phyloP scores from a whole-genome alignment of 2,888 invertebrate genomes.

The Morpho helenor region DNA sequence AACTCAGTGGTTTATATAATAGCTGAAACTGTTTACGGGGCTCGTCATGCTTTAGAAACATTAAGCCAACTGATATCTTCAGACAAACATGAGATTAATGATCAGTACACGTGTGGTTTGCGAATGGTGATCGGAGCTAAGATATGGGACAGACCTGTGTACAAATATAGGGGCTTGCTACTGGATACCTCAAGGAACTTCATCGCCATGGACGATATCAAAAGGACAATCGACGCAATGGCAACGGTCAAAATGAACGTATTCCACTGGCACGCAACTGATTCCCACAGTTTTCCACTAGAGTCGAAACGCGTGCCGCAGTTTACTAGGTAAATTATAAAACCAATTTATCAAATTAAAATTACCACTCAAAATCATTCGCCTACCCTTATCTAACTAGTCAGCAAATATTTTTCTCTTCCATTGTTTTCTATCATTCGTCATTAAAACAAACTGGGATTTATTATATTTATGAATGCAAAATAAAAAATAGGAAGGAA shows the following conservation, averaged over 20 bases:
- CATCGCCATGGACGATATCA: constrained; percentile 83
- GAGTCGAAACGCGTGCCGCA: constrained; percentile 86
- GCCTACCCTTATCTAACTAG: too few species aligned
- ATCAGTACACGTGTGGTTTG: constrained; percentile 66
- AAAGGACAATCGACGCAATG: constrained; percentile 90
- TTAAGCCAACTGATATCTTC: constrained; percentile 82
- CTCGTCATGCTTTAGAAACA: constrained; percentile 87
- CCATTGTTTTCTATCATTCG: too few species aligned
- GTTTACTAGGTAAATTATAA: constrained; percentile 81
- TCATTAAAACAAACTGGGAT: too few species aligned
- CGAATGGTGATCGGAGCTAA: constrained; percentile 80
- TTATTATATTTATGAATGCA: too few species aligned
- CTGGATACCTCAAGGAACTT: constrained; percentile 95
- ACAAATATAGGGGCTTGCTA: constrained; percentile 90
- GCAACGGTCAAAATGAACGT: constrained; percentile 93
- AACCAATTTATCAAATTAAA: too few species aligned
- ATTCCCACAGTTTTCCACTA: constrained; percentile 95
- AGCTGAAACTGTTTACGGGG: constrained; percentile 84
- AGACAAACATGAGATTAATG: constrained; percentile 43
- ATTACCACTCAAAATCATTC: background rate
- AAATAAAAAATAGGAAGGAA: too few species aligned
- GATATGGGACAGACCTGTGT: constrained; percentile 89
- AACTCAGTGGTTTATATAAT: constrained; percentile 75
- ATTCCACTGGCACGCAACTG: constrained; percentile 95
- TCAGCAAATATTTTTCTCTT: too few species aligned